phyloP scores from a whole-genome alignment of 2,113 vertebrate species.

The Theropithecus gelada region DNA sequence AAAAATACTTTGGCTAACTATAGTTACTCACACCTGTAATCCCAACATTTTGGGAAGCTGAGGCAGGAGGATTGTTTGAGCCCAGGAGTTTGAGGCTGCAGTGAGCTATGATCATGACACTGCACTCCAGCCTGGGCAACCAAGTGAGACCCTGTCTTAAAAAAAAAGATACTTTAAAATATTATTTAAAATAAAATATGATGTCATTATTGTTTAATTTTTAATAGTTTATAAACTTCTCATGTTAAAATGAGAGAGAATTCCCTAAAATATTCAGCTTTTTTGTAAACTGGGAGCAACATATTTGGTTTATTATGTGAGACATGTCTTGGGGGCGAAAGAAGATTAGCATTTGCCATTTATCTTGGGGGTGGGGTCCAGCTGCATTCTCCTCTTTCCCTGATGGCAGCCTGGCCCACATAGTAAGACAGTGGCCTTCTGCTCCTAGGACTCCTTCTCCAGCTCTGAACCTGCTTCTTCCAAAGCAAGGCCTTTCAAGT shows the following conservation, averaged over 20 bases:
- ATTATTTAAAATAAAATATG: neutral
- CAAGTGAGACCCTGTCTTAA: too few species aligned
- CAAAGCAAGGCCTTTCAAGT: neutral
- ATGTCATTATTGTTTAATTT: neutral
- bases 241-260: neutral
- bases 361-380: too few species aligned
- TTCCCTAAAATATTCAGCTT: neutral
- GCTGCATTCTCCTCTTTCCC: neutral
- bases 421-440: neutral
- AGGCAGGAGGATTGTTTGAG: too few species aligned
- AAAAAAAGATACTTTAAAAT: neutral
- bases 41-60: too few species aligned
- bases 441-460: neutral
- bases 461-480: neutral
- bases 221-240: neutral
- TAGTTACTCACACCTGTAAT: too few species aligned
- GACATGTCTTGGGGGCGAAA: neutral
- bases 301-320: neutral
- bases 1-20: neutral
- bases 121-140: too few species aligned
- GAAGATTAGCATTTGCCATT: neutral
- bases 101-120: too few species aligned
- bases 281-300: neutral
- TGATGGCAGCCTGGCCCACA: neutral
- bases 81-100: too few species aligned